Conservation (phyloP, 2,888 invertebrate species). For the Ceratothoa steindachneri region DNA sequence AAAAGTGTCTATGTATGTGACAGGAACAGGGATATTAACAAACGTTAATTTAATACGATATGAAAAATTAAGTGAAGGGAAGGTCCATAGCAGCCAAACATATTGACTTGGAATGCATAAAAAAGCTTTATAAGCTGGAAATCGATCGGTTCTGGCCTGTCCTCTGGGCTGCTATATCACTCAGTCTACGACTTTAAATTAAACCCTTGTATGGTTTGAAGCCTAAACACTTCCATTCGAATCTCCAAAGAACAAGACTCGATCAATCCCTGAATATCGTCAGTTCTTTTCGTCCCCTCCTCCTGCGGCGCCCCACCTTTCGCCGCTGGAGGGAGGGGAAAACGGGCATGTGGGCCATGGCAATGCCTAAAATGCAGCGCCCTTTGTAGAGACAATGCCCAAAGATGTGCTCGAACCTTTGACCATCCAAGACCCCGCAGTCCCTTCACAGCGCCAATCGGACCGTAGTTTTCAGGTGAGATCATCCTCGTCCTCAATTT, state of each 20-base stretch:
- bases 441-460: slow-evolving; percentile 35
- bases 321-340: slow-evolving; percentile 17
- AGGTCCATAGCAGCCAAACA: neutral
- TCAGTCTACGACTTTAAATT: neutral
- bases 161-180: neutral
- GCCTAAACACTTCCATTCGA: neutral
- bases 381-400: slow-evolving; percentile 18
- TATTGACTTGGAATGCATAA: neutral
- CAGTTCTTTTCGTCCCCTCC: neutral
- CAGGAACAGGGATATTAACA: no score
- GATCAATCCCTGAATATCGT: neutral
- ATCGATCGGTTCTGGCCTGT: neutral
- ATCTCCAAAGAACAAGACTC: neutral
- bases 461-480: slow-evolving; percentile 36
- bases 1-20: no score
- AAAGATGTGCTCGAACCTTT: slow-evolving; percentile 35
- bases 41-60: no score
- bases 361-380: slow-evolving; percentile 6
- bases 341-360: neutral
- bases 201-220: neutral
- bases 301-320: slow-evolving; percentile 21
- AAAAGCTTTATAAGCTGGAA: neutral
- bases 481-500: neutral
- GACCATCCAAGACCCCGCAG: slow-evolving; percentile 41
- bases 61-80: no score